These are phyloP conservation scores for Folsomia candida DNA, from an alignment of 2,888 invertebrate species.

Conservation along the genomic window DNA sequence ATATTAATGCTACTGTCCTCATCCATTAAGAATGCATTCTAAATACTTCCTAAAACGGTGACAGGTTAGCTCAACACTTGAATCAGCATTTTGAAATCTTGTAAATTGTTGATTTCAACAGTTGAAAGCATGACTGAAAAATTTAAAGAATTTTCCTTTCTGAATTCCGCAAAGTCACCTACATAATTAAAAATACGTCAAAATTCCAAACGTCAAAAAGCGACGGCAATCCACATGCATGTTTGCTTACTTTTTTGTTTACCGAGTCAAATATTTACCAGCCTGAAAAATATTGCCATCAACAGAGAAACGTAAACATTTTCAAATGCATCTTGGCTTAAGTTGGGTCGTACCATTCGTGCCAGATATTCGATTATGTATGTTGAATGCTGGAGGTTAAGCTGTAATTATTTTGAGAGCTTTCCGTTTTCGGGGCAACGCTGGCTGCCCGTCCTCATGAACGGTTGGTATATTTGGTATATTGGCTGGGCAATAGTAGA, in stretches of 20 bases:
- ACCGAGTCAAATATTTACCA: conserved; percentile 5
- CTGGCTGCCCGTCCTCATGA: too few species aligned
- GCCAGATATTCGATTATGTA: background rate
- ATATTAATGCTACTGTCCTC: too few species aligned
- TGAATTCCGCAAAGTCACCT: conserved; percentile 6
- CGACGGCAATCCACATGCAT: background rate
- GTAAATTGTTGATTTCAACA: background rate
- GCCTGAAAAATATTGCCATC: background rate
- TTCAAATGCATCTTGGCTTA: background rate
- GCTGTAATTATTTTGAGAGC: conserved; percentile 6
- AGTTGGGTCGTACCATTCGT: background rate
- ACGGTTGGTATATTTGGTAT: too few species aligned
- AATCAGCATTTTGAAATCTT: background rate
- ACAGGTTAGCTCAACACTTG: background rate
- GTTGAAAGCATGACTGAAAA: background rate
- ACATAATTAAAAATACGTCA: background rate
- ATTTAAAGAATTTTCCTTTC: background rate
- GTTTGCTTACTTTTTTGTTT: background rate
- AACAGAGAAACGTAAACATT: background rate
- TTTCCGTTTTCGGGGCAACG: too few species aligned
- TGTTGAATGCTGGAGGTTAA: background rate
- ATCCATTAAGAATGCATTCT: background rate
- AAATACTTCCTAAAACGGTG: background rate
- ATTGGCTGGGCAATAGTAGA: too few species aligned
- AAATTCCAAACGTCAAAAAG: background rate